Evolutionary conservation across 2,797 vertebrate genomes (phyloP), one percentile per base, ranked within the genome.

Genomic region (Iguana delicatissima): DNA sequence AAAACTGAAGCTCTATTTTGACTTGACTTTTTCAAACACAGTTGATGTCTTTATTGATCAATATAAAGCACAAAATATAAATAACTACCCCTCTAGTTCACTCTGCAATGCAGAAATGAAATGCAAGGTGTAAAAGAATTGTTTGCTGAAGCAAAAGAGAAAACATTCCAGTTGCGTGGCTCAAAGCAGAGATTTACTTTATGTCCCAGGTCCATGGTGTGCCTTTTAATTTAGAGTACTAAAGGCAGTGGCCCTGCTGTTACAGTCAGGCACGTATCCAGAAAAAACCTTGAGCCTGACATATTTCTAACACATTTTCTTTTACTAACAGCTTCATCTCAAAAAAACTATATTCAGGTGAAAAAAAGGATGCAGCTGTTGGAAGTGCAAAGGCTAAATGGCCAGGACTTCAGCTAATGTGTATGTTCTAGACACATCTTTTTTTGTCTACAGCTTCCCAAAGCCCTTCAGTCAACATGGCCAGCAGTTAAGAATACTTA

Each of bases 11-110:
- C 90, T 73, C 32, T 35, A 88, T 38, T 90, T 90, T 92, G 89
- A 62, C 74, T 88, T 89, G 6, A 69, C 82, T 92, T 93, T 94
- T 80, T 91, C 50, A 64, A 24, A 67, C 85, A 79, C 24, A 88
- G 55, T 55, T 35, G 46, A 80, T 87, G 85, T 13, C 93, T 93
- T 93, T 90, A 74, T 59, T 92, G 59, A 87, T 26, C 3, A 7
- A 50, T 50, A 4, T 18, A 62, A 22, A 62, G 90, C 86, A 88
- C 88, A 90, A 95, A 93, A 89, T 38, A 90, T 69, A 90, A 93
- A 87, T 88, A 95, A 91, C 4, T 82, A 72, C 67, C 20, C 14
- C 26, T 1, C 77, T 67, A 82, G 62, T 87, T 92, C 72, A 86
- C 32, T 64, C 87, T 89, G 55, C 79, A 92, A 89, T 86, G 52